Evolutionary conservation across 2,888 invertebrate species (phyloP), one percentile per base, ranked within the genome.

Genomic region (Agonopterix subpropinquella): DNA sequence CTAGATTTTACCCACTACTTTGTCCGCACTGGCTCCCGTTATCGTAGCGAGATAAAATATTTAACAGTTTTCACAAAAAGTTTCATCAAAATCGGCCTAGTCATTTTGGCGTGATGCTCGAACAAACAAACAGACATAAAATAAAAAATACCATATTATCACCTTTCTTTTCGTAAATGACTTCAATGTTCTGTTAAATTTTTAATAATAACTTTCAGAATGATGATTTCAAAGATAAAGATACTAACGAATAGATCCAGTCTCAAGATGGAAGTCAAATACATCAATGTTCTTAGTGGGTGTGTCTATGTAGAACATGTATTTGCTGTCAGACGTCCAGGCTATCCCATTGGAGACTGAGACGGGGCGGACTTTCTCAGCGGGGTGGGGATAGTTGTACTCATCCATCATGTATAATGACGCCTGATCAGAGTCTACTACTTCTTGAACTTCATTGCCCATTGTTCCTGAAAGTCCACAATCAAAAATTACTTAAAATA

Each of bases 291-390:
- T 90, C 36, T 85, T 73, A 0, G 93, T 92, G 0, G 91, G 89
- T 0, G 94, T 91, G 76, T 96, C 96, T 37, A 95, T 94, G 74
- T 93, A 96, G 76, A 93, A 96, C 89, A 96, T 91, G 60, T 89
- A 91, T 53, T 90, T 89, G 64, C 92, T 91, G 62, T 93, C 92
- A 0, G 80, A 67, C 11, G 91, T 93, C 95, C 95, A 96, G 0
- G 92, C 92, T 5, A 96, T 74, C 1, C 96, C 96, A 64, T 96
- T 96, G 43, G 95, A 95, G n/a, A 94, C 89, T 9, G 90, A 89
- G 13, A 93, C 92, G 0, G 88, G 88, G 0, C 79, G 70, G 1
- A 87, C 76, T 54, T 77, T 77, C 2, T 65, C 73, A 44, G 60
- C 70, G 0, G 79, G 85, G 45, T 77, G 53, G 0, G 67, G 52